Base-by-base conservation (phyloP, 35 echinoderm and acorn worm species). In the Lytechinus pictus region DNA sequence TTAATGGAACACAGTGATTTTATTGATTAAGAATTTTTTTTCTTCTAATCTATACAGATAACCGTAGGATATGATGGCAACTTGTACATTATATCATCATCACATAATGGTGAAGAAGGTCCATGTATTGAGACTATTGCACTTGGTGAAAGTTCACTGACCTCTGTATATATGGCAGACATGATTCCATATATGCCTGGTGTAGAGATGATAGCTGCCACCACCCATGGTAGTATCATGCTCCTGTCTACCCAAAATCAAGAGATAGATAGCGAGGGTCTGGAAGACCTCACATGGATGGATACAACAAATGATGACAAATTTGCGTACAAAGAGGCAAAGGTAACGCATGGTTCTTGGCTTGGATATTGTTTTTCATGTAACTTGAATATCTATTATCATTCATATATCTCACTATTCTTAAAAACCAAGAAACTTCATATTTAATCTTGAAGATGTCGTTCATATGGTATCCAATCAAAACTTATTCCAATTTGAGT, bases 161-260 rank as follows among this genome's bases (percentile, higher is more conserved):
- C 94, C 27, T 94, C 94, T 28, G 72, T 97, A 24, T 61, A 96
- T 33, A 53, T 96, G 19, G 97, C 97, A 92, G 91, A 97, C 89
- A 94, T 97, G 9, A 54, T 96, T 53, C 94, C 95, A 7, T 86
- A 14, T 12, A 95, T 60, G 27, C 89, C 97, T 58, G 95, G 94
- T 55, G 72, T 96, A 54, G 97, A 97, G 66, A 94, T 97, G 14
- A 54, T 97, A 57, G 16, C 96, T 54, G 95, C 95, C 55, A 97
- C 94, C 24, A 87, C 57, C 54, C 95, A 97, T 95, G 97, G 97
- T 54, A 97, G 95, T 21, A 11, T 97, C 28, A 86, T 97, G 87
- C 16, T 87, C 6, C 89, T 87, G 95, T 95, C 79, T 24, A 53
- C 79, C 10, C 57, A 61, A 24, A 57, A 54, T 3, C 19, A 52